A percentile compares a stretch with the other conserved stretches of the same genome.
These are phyloP conservation scores for Amphipyra tragopoginis DNA, from an alignment of 2,888 invertebrate genomes.

Conservation along the genomic window DNA sequence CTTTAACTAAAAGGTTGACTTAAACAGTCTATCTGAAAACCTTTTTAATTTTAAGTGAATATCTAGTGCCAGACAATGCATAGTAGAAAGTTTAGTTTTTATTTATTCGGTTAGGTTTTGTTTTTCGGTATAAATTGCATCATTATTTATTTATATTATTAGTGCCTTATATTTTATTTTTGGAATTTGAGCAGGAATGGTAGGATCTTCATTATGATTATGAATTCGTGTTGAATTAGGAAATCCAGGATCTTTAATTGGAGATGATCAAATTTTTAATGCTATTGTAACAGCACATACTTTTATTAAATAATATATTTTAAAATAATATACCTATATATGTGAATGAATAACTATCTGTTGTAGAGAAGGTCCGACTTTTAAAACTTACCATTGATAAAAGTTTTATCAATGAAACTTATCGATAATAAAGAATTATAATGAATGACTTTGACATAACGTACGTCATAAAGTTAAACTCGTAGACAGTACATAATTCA, in stretches of 20 bases:
- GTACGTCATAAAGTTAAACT: too few species aligned
- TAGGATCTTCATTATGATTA: constrained; percentile 92
- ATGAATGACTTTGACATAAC: too few species aligned
- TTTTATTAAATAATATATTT: constrained; percentile 96
- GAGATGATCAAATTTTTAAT: constrained; percentile 94
- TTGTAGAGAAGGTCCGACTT: too few species aligned
- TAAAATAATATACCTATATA: constrained; percentile 93
- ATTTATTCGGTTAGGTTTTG: too few species aligned
- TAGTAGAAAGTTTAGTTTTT: too few species aligned
- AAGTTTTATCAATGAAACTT: too few species aligned
- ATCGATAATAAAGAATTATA: too few species aligned
- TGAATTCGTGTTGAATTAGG: constrained; percentile 93
- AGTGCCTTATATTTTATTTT: constrained; percentile 93
- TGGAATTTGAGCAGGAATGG: constrained; percentile 92
- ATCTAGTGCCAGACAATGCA: too few species aligned
- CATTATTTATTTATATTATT: constrained; percentile 87
- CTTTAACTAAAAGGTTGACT: not conserved
- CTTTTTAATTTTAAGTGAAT: not conserved
- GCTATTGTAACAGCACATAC: constrained; percentile 94
- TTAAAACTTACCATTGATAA: too few species aligned
- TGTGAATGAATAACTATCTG: too few species aligned
- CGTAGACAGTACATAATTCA: too few species aligned
- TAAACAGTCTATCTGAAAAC: not conserved
- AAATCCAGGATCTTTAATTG: constrained; percentile 91
- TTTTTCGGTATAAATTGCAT: too few species aligned